phyloP scores from a whole-genome alignment of 2,888 invertebrate species.

The Rugalucina vietnamica region DNA sequence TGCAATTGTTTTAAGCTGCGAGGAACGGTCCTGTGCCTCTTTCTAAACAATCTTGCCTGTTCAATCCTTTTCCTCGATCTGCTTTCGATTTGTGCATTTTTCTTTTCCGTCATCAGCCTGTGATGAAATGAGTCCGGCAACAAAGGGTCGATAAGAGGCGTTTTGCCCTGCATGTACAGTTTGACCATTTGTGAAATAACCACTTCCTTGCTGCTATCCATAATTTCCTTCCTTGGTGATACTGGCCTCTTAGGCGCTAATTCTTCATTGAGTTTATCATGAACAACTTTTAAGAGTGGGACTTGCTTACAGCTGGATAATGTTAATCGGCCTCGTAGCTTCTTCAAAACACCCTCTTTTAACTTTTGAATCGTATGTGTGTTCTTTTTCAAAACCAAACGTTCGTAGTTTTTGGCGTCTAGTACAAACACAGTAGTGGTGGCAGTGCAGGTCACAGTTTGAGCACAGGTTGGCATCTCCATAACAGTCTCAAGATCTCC shows the following conservation, averaged over 20 bases:
- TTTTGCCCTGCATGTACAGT: conserved; percentile 74
- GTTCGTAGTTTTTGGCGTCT: conserved; percentile 77
- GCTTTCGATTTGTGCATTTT: conserved; percentile 57
- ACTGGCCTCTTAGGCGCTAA: conserved; percentile 57
- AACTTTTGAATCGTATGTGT: conserved; percentile 62
- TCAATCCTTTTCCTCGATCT: conserved; percentile 56
- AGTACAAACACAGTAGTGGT: conserved; percentile 77
- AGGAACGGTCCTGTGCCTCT: conserved; percentile 59
- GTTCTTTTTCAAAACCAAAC: conserved; percentile 73
- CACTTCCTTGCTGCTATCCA: conserved; percentile 53
- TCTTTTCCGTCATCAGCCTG: conserved; percentile 65
- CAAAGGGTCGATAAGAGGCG: conserved; percentile 76
- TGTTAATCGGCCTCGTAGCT: conserved; percentile 61
- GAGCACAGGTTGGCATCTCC: conserved; percentile 73
- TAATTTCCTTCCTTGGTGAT: conserved; percentile 45
- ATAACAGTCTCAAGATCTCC: conserved; percentile 73
- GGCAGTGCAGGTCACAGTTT: conserved; percentile 75
- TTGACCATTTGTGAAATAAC: conserved; percentile 70
- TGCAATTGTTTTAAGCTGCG: conserved; percentile 73
- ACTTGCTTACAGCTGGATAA: conserved; percentile 66
- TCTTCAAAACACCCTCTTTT: conserved; percentile 67
- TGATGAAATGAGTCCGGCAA: conserved; percentile 77
- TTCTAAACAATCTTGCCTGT: conserved; percentile 43
- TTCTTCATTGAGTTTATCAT: conserved; percentile 64
- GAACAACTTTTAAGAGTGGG: conserved; percentile 63